These are phyloP conservation scores for Erythrolamprus reginae DNA, from an alignment of 2,113 vertebrate species.

Conservation along the genomic window DNA sequence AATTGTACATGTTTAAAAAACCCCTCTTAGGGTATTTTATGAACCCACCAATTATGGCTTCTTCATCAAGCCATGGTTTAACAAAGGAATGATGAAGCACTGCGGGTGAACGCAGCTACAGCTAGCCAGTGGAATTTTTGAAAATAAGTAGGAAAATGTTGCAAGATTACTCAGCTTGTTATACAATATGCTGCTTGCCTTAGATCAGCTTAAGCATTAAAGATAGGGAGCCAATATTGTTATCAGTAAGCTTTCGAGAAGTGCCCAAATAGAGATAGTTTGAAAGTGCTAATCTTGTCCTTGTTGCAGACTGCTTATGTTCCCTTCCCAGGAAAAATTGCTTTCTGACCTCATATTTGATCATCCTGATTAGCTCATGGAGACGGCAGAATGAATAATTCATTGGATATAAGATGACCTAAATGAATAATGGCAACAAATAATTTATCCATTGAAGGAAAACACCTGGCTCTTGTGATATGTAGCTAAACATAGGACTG, in stretches of 20 bases:
- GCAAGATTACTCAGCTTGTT: not conserved
- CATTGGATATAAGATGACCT: not conserved
- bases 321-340: constrained; percentile 6
- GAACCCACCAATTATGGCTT: not conserved
- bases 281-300: not conserved
- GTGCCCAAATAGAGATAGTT: not conserved
- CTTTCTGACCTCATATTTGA: constrained; percentile 24
- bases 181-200: not conserved
- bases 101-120: not conserved
- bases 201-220: not conserved
- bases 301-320: not conserved
- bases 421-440: not conserved
- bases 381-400: constrained; percentile 3
- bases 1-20: not conserved
- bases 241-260: not conserved
- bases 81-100: not conserved
- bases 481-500: not conserved
- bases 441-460: constrained; percentile 12
- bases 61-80: not conserved
- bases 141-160: not conserved
- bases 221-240: not conserved
- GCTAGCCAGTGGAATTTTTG: not conserved
- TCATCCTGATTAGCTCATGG: constrained; percentile 6
- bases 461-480: not conserved
- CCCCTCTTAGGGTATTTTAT: not conserved